Evolutionary conservation across 1,140 invertebrate species (phyloP).

Genomic region (Drosophila melanica): DNA sequence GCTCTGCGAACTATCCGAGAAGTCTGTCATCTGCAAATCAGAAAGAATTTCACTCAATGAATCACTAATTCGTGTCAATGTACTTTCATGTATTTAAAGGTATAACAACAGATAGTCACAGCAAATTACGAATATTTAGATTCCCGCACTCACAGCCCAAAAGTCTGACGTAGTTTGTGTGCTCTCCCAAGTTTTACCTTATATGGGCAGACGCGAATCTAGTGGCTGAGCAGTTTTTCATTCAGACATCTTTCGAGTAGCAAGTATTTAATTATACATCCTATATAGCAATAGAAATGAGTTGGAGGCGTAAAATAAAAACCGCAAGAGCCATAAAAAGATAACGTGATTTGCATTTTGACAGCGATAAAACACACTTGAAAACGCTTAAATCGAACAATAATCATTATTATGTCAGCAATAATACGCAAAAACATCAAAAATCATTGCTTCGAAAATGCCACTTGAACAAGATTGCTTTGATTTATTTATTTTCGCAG

Average conservation of each 20-base stretch:
- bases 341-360: conserved; percentile 15
- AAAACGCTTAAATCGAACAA: background rate
- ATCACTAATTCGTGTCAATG: background rate
- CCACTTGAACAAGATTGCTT: background rate
- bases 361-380: background rate
- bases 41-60: background rate
- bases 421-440: background rate
- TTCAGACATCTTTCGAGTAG: background rate
- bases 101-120: no score
- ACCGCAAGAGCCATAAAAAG: background rate
- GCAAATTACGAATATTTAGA: no score
- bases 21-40: conserved; percentile 81
- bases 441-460: no score
- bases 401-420: background rate
- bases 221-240: background rate
- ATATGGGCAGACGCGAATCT: conserved; percentile 26
- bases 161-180: no score
- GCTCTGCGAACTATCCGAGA: conserved; percentile 80
- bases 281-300: conserved; percentile 6
- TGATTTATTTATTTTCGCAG: conserved; percentile 6
- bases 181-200: conserved; percentile 15
- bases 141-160: no score
- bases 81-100: background rate
- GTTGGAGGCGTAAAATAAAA: background rate
- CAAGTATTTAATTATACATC: conserved; percentile 4